A percentile compares a stretch with the other conserved stretches of the same genome.
Conservation (phyloP, 37 sponge, comb jelly and placozoan species). For the Theonella swinhoei region DNA sequence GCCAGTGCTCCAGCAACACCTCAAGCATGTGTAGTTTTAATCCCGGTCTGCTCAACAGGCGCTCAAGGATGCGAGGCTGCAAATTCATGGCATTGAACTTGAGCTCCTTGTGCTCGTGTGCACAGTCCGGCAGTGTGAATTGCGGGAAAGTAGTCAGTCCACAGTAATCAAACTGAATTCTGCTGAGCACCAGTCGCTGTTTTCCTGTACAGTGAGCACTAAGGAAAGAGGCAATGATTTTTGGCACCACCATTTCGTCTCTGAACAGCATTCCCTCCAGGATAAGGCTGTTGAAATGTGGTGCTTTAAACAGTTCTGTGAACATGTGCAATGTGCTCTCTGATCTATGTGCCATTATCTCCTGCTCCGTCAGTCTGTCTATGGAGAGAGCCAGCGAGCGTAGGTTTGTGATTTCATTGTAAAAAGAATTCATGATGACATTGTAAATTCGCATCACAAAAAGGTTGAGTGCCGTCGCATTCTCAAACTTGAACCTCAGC, state of each 20-base stretch:
- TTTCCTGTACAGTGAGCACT: background rate
- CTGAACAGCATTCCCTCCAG: background rate
- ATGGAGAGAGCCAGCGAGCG: background rate
- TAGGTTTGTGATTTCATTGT: background rate
- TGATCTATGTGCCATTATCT: background rate
- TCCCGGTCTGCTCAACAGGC: background rate
- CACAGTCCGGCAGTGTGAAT: background rate
- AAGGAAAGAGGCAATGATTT: background rate
- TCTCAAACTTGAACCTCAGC: background rate
- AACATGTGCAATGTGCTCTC: background rate
- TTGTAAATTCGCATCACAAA: background rate
- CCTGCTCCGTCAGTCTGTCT: slow-evolving; percentile 1
- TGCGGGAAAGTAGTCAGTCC: background rate
- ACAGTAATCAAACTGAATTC: background rate
- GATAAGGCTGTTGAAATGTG: background rate
- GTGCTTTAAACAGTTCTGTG: background rate
- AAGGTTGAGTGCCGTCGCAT: background rate
- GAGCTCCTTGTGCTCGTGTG: slow-evolving; percentile 4
- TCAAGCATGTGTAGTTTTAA: background rate
- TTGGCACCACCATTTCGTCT: background rate
- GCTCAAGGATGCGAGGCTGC: background rate
- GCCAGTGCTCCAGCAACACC: background rate
- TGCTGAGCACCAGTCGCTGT: background rate
- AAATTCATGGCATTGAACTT: background rate
- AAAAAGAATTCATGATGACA: background rate